Percentiles rank a stretch among this genome's conserved stretches.
These are phyloP conservation scores for Montipora capitata DNA, from an alignment of 92 coral and sea anemone genomes.

Conservation along the genomic window DNA sequence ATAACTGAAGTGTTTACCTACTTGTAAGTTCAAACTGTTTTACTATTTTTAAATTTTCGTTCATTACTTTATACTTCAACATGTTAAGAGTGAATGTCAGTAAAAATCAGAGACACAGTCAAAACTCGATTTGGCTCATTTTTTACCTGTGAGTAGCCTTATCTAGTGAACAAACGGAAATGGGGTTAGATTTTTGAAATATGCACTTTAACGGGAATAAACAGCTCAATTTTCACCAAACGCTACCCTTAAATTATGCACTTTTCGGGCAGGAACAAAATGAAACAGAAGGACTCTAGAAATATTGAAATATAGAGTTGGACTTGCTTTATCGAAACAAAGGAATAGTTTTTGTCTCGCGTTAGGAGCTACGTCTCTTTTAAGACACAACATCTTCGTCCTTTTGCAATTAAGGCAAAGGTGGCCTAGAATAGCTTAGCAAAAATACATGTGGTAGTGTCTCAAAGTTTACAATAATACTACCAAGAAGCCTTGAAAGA, in stretches of 20 bases:
- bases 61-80: no score
- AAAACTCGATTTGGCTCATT: no score
- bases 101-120: conserved; percentile 4
- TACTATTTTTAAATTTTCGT: no score
- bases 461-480: conserved; percentile 45
- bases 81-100: no score
- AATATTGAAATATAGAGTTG: conserved; percentile 20
- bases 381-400: conserved; percentile 45
- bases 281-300: conserved; percentile 31
- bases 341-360: conserved; percentile 35
- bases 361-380: conserved; percentile 34
- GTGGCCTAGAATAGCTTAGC: not conserved
- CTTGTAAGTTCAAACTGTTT: no score
- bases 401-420: conserved; percentile 37
- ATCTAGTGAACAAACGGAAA: conserved; percentile 16
- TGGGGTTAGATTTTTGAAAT: conserved; percentile 35
- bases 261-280: conserved; percentile 46
- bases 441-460: no score
- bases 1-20: no score
- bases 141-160: conserved; percentile 37
- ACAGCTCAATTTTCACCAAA: conserved; percentile 36
- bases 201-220: conserved; percentile 14
- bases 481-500: conserved; percentile 19
- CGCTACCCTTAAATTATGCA: conserved; percentile 31
- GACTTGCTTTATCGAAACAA: conserved; percentile 29